Evolutionary conservation across 2,113 vertebrate species (phyloP).

Genomic region (Saguinus midas): DNA sequence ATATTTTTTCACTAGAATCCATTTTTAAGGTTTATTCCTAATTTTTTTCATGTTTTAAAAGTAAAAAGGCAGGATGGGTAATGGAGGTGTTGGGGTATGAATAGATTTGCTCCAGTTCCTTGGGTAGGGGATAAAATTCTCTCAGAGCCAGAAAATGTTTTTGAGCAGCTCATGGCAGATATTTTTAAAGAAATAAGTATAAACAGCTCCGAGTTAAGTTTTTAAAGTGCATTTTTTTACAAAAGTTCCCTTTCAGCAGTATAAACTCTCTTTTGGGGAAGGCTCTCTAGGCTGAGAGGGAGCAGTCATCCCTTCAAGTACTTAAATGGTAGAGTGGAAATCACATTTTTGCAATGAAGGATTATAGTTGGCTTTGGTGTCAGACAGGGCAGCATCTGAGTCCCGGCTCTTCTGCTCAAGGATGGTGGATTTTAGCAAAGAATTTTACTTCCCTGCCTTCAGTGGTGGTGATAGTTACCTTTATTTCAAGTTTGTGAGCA

Average conservation of each 20-base stretch:
- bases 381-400: background rate
- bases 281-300: background rate
- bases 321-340: background rate
- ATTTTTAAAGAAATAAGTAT: conserved; percentile 2
- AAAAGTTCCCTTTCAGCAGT: background rate
- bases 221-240: background rate
- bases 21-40: background rate
- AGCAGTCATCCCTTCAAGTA: background rate
- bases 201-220: background rate
- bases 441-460: background rate
- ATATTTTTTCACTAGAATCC: background rate
- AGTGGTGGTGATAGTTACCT: background rate
- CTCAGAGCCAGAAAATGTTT: background rate
- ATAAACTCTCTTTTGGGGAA: background rate
- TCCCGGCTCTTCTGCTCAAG: background rate
- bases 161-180: background rate
- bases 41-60: background rate
- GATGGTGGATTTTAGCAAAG: too few species aligned
- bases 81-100: background rate
- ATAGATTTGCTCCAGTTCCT: background rate
- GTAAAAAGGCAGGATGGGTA: background rate
- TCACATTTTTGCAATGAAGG: background rate
- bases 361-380: background rate
- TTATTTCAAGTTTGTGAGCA: background rate
- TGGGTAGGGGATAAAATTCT: background rate